Evolutionary conservation across 2,113 vertebrate species (phyloP), one percentile per base, ranked within the genome.

Genomic region (Australoheros scitulus): DNA sequence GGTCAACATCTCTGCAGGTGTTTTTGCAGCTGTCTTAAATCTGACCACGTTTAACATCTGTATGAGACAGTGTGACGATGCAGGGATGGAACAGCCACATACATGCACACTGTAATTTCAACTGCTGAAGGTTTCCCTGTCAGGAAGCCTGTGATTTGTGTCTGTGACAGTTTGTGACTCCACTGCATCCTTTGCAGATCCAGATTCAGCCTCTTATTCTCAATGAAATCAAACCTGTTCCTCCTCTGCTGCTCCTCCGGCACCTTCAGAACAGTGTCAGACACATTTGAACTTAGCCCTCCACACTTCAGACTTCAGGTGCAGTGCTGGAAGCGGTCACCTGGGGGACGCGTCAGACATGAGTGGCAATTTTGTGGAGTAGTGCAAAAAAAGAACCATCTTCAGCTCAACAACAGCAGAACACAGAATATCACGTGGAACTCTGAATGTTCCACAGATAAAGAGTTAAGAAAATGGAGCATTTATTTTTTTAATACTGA

Each of bases 281-380:
- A 41, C 41, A 41, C 41, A 4, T 6, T 0, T 63, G 36, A 41
- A 41, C 3, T 13, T 0, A 22, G 8, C 36, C 20, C 0, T 41
- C 61, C 11, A 41, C 20, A 22, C 61, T 4, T 11, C 4, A 29
- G 29, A 29, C 29, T 29, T 29, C 29, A 3, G 29, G 29, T 29
- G 29, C 3, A 29, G 29, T 5, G 29, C 29, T 29, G 29, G 29
- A 4, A 29, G 29, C 29, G 29, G 29, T 5, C 29, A 29, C 4
- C 29, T 29, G 29, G 15, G 15, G 6, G 2, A 50, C 17, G 47
- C 17, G 11, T 17, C 47, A 52, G 15, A 52, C 47, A 18, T 3
- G 15, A 18, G 3, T 6, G 5, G 0, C 8, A 3, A 10, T 58
- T 41, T 1, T 58, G 17, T 65, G 10, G 36, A 41, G 17, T 24